Conservation (phyloP, 2,113 vertebrate genomes). For the Cochlearius cochlearius region DNA sequence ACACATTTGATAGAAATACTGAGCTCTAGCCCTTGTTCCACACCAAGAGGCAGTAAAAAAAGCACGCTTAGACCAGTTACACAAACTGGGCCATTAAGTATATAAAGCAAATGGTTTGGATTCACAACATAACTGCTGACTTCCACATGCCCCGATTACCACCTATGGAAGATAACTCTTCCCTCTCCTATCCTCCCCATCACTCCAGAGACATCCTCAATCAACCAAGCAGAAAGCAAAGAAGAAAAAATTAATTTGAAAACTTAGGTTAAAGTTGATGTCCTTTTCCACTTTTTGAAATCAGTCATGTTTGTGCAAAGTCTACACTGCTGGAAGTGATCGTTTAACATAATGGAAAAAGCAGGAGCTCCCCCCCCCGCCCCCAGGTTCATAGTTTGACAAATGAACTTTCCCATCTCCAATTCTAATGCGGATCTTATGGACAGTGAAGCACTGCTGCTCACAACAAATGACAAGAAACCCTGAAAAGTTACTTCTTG, state of each 20-base stretch:
- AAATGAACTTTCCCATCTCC: background rate
- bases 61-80: background rate
- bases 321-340: background rate
- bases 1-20: background rate
- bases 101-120: background rate
- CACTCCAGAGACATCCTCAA: background rate
- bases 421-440: background rate
- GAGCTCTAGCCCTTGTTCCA: background rate
- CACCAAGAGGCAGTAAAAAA: background rate
- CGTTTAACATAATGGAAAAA: background rate
- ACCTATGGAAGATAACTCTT: background rate
- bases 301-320: background rate
- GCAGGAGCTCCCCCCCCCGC: background rate
- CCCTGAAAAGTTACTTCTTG: background rate
- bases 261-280: background rate
- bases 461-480: constrained; percentile 16
- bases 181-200: background rate
- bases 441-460: background rate
- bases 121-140: background rate
- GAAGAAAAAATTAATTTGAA: background rate
- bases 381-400: background rate
- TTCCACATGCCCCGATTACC: rapidly evolving
- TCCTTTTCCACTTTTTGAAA: background rate
- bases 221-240: background rate
- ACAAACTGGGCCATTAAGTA: background rate